Conservation (phyloP, 2,888 invertebrate species). For the Chydorus sphaericus region DNA sequence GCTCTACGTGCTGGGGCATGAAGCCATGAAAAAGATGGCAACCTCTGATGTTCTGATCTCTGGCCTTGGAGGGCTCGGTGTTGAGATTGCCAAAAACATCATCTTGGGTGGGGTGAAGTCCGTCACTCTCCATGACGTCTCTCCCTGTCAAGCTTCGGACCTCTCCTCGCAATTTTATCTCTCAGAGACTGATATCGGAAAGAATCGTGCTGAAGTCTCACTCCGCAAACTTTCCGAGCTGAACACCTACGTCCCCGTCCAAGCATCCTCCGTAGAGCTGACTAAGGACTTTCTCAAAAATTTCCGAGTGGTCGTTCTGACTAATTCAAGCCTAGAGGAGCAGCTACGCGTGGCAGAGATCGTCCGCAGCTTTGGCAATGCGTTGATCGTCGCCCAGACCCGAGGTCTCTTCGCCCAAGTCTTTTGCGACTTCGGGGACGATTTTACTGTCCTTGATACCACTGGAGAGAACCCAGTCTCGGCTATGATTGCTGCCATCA, state of each 20-base stretch:
- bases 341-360: constrained; percentile 32
- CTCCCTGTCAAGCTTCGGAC: constrained; percentile 52
- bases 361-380: constrained; percentile 31
- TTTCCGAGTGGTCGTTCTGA: constrained; percentile 36
- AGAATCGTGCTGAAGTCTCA: constrained; percentile 35
- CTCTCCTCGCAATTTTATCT: constrained; percentile 62
- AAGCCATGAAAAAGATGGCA: constrained; percentile 98
- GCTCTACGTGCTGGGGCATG: constrained; percentile 93
- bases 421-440: constrained; percentile 40
- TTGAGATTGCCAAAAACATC: constrained; percentile 96
- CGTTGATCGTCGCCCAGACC: constrained; percentile 35
- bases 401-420: constrained; percentile 38
- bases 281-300: constrained; percentile 30
- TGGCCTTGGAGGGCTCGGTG: constrained; percentile 87
- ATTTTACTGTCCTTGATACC: constrained; percentile 34
- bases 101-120: constrained; percentile 95
- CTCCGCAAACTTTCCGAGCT: constrained; percentile 31
- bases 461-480: constrained; percentile 37
- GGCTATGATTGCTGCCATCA: constrained; percentile 36
- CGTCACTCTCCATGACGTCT: constrained; percentile 84
- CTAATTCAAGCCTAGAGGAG: constrained; percentile 30
- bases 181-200: constrained; percentile 33
- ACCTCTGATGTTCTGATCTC: constrained; percentile 86
- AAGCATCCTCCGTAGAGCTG: constrained; percentile 27
- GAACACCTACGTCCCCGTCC: constrained; percentile 35